phyloP scores from a whole-genome alignment of 2,888 invertebrate species.

The Trichogramma evanescens region DNA sequence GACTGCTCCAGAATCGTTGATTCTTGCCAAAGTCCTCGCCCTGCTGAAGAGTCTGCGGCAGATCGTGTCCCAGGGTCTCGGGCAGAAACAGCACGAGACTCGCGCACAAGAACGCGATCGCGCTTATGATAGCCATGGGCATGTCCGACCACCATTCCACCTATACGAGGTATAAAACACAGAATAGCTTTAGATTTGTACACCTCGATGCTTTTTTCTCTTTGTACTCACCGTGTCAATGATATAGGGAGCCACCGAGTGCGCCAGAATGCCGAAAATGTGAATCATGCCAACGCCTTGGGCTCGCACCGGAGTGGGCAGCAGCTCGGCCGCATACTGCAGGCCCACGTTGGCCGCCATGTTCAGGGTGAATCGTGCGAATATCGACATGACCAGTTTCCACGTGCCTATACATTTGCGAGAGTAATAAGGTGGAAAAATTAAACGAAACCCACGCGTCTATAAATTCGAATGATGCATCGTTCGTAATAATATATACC shows the following conservation, averaged over 20 bases:
- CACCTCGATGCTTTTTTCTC: slow-evolving; percentile 48
- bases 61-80: slow-evolving; percentile 76
- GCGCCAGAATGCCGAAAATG: slow-evolving; percentile 81
- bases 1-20: slow-evolving; percentile 74
- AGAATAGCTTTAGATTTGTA: slow-evolving; percentile 21
- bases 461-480: too few relatives aligned
- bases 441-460: neutral
- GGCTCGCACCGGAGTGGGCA: slow-evolving; percentile 80
- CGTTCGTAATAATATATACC: slow-evolving; percentile 25
- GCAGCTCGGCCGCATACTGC: slow-evolving; percentile 79
- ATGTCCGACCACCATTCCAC: slow-evolving; percentile 44
- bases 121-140: slow-evolving; percentile 70
- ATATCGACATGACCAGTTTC: slow-evolving; percentile 69
- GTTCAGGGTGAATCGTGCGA: slow-evolving; percentile 80
- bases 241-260: slow-evolving; percentile 74
- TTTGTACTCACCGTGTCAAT: slow-evolving; percentile 67
- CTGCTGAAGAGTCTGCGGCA: slow-evolving; percentile 78
- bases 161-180: slow-evolving; percentile 21
- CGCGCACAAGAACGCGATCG: slow-evolving; percentile 66
- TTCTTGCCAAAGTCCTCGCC: slow-evolving; percentile 78
- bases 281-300: slow-evolving; percentile 81
- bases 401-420: slow-evolving; percentile 53
- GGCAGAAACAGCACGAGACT: slow-evolving; percentile 69
- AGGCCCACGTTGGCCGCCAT: slow-evolving; percentile 84
- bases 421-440: neutral